Conservation (phyloP, 2,888 invertebrate genomes). For the Morpho achilles region DNA sequence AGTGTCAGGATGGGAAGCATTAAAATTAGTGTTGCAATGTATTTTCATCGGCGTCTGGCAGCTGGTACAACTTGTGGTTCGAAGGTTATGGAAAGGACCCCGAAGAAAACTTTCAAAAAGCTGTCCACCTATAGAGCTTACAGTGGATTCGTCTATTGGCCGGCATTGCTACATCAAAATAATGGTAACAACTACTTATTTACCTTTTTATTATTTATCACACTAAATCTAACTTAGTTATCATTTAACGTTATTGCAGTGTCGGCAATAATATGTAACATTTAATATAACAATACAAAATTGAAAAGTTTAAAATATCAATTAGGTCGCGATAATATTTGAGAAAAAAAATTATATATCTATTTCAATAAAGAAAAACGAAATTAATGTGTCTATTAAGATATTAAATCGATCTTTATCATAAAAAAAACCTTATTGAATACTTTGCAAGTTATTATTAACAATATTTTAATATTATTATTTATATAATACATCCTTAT, state of each 20-base stretch:
- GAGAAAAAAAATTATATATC: too few relatives aligned
- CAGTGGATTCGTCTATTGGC: slow-evolving; percentile 64
- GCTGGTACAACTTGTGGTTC: slow-evolving; percentile 49
- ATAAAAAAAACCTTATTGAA: too few relatives aligned
- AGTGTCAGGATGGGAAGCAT: slow-evolving; percentile 61
- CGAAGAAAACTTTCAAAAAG: slow-evolving; percentile 48
- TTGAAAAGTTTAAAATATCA: too few relatives aligned
- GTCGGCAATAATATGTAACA: background rate
- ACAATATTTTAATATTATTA: too few relatives aligned
- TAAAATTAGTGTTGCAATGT: slow-evolving; percentile 56
- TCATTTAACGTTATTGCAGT: background rate
- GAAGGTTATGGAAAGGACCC: slow-evolving; percentile 64
- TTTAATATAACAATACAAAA: too few relatives aligned
- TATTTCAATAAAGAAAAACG: too few relatives aligned
- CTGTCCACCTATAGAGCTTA: slow-evolving; percentile 51
- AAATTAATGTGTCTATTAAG: too few relatives aligned
- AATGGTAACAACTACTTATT: slow-evolving; percentile 44
- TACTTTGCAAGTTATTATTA: too few relatives aligned
- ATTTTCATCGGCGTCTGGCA: slow-evolving; percentile 62
- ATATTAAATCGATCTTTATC: too few relatives aligned
- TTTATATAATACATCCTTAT: too few relatives aligned
- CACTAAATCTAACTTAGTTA: background rate
- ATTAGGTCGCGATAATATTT: too few relatives aligned
- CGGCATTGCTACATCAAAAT: slow-evolving; percentile 70
- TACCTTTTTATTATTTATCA: background rate